Evolutionary conservation across 2,797 vertebrate species (phyloP).

Genomic region (Eulemur mongoz): DNA sequence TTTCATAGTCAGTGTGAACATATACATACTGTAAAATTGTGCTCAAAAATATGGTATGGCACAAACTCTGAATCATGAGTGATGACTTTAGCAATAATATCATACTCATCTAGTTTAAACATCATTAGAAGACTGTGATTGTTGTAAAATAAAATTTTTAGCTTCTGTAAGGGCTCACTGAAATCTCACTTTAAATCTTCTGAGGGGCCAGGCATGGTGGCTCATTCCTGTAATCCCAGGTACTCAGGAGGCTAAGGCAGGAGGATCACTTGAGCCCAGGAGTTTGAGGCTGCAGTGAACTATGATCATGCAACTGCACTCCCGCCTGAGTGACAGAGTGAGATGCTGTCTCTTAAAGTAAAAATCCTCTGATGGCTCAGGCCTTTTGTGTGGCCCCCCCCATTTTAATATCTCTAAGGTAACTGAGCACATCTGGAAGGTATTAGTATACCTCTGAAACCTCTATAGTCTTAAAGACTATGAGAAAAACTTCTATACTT

Average conservation of each 20-base stretch:
- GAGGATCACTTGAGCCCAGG: background rate
- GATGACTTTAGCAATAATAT: conserved; percentile 19
- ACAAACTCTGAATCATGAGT: conserved; percentile 27
- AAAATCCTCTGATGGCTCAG: background rate
- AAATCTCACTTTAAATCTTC: conserved; percentile 50
- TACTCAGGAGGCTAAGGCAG: background rate
- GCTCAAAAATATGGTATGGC: background rate
- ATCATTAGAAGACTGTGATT: conserved; percentile 35
- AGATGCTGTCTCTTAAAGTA: background rate
- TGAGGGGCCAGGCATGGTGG: background rate
- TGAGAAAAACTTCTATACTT: conserved; percentile 2
- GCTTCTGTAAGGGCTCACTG: background rate
- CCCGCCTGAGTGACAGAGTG: background rate
- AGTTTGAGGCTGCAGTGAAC: background rate
- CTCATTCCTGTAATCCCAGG: background rate
- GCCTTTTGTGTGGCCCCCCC: background rate
- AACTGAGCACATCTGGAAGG: conserved; percentile 12
- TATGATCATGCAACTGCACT: background rate
- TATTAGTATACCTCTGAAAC: background rate
- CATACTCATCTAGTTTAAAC: background rate
- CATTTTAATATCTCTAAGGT: conserved; percentile 1
- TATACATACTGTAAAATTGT: conserved; percentile 41
- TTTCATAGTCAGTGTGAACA: conserved; percentile 22
- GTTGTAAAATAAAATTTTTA: conserved; percentile 23
- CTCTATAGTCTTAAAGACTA: background rate